Evolutionary conservation across 2,888 invertebrate genomes (phyloP).

Genomic region (Habroteleia sp.): DNA sequence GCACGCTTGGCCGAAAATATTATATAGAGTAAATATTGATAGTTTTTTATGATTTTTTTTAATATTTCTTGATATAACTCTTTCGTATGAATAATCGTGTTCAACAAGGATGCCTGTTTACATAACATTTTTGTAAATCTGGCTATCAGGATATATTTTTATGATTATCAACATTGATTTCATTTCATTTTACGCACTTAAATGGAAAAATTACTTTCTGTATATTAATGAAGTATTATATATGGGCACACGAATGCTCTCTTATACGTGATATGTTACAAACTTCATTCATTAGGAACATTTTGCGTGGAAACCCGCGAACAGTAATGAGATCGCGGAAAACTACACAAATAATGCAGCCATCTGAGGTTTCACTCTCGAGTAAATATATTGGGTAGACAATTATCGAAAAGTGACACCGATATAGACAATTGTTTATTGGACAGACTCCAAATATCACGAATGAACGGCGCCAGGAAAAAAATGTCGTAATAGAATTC

Average conservation of each 20-base stretch:
- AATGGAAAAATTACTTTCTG: no score
- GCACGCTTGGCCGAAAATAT: no score
- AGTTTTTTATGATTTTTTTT: no score
- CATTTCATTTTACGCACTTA: no score
- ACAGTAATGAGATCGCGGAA: constrained; percentile 72
- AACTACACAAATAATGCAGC: constrained; percentile 75
- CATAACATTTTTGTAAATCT: no score
- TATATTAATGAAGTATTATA: no score
- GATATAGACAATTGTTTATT: constrained; percentile 79
- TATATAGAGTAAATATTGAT: no score
- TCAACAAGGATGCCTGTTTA: no score
- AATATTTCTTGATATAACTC: no score
- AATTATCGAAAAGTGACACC: constrained; percentile 80
- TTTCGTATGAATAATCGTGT: no score
- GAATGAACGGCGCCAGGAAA: constrained; percentile 73
- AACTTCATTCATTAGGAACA: constrained; percentile 77
- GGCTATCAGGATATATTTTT: no score
- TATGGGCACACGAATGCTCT: constrained; percentile 66
- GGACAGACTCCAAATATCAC: constrained; percentile 77
- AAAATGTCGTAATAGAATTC: constrained; percentile 6
- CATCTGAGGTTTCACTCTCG: constrained; percentile 73
- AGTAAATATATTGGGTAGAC: constrained; percentile 78
- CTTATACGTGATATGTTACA: constrained; percentile 78
- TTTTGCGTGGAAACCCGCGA: constrained; percentile 77
- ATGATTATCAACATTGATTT: no score